Base-by-base conservation (phyloP, 2,113 vertebrate genomes). In the Meles meles region DNA sequence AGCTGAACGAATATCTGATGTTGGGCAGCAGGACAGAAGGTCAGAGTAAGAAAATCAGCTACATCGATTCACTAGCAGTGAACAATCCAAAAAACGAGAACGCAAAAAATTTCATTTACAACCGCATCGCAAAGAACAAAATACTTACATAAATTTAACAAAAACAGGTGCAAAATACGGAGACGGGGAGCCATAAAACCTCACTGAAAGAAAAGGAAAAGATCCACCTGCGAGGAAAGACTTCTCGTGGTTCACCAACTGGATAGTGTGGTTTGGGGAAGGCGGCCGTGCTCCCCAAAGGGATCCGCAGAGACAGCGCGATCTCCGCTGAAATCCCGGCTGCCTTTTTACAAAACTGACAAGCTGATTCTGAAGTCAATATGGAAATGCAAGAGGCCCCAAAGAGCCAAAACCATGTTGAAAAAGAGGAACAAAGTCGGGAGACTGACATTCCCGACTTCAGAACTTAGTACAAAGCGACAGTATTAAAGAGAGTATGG, bases 301-400 rank as follows among this genome's bases (percentile, higher is more conserved):
- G 0, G 34, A 17, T 9, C 20, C 11, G 0, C 23, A 21, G 39
- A 29, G 18, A 31, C 3, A 7, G 13, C 57, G 15, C 7, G 1
- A 14, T 34, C 47, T 25, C 39, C 37, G 0, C 0, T 7, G 90
- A 67, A 34, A 49, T 29, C 25, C 47, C 37, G 29, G 47, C 14
- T 27, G 65, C 34, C 57, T 52, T 29, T 18, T 63, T 27, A 23
- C 65, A 25, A 71, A 85, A 82, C 3, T 0, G 59, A 57, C 65
- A 11, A 25, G 44, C 74, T 5, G 29, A 55, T 25, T 59, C 72
- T 27, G 49, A 69, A 71, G 31, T 47, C 4, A 47, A 44, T 7
- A 10, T 0, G 14, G 84, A 76, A 25, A 76, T 5, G 9, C 55
- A 47, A 65, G 44, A 52, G 47, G 7, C 25, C 34, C 67, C 47